Evolutionary conservation across 2,888 invertebrate species (phyloP), one percentile per base, ranked within the genome.

Genomic region (Agrotis puta): DNA sequence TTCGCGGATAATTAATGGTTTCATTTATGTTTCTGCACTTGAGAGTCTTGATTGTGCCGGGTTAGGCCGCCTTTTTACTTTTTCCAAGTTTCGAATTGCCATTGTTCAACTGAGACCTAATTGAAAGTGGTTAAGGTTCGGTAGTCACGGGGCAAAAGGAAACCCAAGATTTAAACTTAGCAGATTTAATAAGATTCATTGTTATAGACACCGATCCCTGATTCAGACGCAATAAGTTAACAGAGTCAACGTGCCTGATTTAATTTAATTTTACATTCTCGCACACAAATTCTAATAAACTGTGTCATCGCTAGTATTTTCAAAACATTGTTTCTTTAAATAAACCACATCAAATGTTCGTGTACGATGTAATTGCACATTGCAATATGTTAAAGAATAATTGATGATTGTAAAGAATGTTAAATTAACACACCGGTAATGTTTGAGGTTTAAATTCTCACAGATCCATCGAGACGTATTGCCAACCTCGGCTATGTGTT

Each of bases 1-100:
- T 92, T 92, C 93, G 89, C 91, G 94, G 94, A 95, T 95, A 96
- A 96, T 95, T 95, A 95, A 96, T 95, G 95, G 94, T 94, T 94
- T 94, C 95, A 95, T 96, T 96, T 95, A 94, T 95, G 94, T 94
- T 95, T 94, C 95, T 95, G 95, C 95, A 94, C 93, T 94, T 94
- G 94, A 95, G 91, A 91, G 93, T 89, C 92, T 89, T 93, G 95
- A 95, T 95, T 95, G 94, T 94, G 94, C 92, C 90, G 92, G 92
- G 93, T 92, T 92, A 90, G 91, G 91, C 89, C 85, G 88, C 91
- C 88, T 91, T 94, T 94, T 90, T 88, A 90, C 87, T 91, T 90
- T 91, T 91, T 90, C 88, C 87, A 88, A 92, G 88, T 92, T 93
- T 92, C 90, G 92, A 94, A 94, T 93, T 91, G 91, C 94, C 89